Base-by-base conservation (phyloP, 2,888 invertebrate genomes). In the Galerucella pusilla region DNA sequence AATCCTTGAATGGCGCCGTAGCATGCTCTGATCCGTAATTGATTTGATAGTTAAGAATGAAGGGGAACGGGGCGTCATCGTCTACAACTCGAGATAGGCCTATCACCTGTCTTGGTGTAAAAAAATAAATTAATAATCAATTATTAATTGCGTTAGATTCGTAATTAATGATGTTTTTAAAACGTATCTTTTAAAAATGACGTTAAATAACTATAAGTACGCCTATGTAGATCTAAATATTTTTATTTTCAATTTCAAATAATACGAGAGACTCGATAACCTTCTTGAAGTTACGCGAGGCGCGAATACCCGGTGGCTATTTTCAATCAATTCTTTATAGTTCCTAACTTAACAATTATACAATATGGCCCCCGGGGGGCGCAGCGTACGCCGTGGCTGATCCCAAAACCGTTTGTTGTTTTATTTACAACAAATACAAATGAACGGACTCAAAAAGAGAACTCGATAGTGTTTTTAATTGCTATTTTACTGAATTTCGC, bases 1-100 rank as follows among this genome's bases (percentile, higher is more conserved):
- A 78, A 81, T 75, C 84, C 84, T 84, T 84, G 84, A 82, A 80
- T 79, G 83, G 83, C 84, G 84, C 84, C 83, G 25, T 49, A 14
- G 82, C 82, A 79, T 79, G 82, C 79, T 79, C 78, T 80, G 80
- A 80, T 80, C 80, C 74, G 77, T 83, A 83, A 84, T 83, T 82
- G 83, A 82, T 84, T 83, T 81, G 78, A 76, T 72, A 78, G 76
- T 75, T 77, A 75, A 79, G 76, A 80, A 80, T 76, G 77, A 79
- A 75, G 25, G 49, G 59, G 73, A 28, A 20, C n/a, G 45, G 64
- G 64, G 20, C 64, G 46, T 20, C 77, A 79, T 80, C 80, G 79
- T 78, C 75, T 80, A 59, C 42, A n/a, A 46, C 10, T 11, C 11
- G 46, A 65, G 11, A 65, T 10, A 45, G 46, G 12, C 60, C 60